Conservation (phyloP, 2,888 invertebrate genomes). For the Drosophila bunnanda region DNA sequence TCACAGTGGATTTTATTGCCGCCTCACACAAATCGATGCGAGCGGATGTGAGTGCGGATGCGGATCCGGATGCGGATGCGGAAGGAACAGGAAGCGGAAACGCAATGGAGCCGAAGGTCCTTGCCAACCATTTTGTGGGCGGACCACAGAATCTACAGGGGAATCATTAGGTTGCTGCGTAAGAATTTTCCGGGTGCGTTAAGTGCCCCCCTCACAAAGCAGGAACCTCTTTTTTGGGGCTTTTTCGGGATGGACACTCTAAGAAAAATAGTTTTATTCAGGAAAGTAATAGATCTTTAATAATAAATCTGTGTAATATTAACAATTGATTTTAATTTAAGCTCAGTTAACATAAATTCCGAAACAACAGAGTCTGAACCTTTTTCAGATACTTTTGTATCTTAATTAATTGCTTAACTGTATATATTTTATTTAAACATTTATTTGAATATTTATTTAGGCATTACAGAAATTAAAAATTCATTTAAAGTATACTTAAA, state of each 20-base stretch:
- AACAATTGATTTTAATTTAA: neutral
- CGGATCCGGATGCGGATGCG: slow-evolving; percentile 23
- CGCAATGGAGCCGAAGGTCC: slow-evolving; percentile 37
- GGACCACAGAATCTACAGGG: slow-evolving; percentile 40
- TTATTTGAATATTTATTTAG: too few species aligned
- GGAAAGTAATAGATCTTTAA: neutral
- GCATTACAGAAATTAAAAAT: neutral
- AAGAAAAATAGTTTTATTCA: slow-evolving; percentile 13
- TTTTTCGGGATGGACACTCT: slow-evolving; percentile 17
- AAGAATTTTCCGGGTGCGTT: slow-evolving; percentile 75
- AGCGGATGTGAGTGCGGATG: slow-evolving; percentile 24
- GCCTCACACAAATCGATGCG: slow-evolving; percentile 65
- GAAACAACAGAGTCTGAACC: too few species aligned
- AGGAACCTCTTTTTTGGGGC: slow-evolving; percentile 36
- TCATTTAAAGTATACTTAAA: neutral
- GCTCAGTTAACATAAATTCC: neutral
- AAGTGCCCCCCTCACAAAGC: slow-evolving; percentile 61
- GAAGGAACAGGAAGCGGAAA: slow-evolving; percentile 25
- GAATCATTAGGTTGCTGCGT: slow-evolving; percentile 79
- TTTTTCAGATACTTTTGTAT: too few species aligned
- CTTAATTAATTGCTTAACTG: too few species aligned
- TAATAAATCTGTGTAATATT: neutral
- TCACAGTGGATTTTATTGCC: slow-evolving; percentile 81
- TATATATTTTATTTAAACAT: neutral
- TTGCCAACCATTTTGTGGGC: slow-evolving; percentile 58